Evolutionary conservation across 2,888 invertebrate species (phyloP).

Genomic region (Volucella inflata): DNA sequence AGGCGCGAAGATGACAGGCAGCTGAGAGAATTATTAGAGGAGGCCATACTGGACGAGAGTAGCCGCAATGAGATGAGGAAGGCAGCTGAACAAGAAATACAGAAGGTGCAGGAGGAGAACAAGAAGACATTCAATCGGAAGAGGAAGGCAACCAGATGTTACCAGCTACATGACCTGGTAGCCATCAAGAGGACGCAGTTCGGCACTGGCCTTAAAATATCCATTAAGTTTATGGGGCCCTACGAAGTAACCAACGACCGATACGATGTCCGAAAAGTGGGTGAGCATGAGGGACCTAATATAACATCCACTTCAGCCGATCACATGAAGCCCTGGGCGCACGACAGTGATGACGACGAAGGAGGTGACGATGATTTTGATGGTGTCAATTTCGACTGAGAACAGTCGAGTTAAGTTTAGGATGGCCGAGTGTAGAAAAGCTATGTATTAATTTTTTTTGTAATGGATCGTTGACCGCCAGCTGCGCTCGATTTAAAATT

Average conservation of each 20-base stretch:
- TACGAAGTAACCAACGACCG: background rate
- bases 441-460: too few relatives aligned
- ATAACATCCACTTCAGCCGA: background rate
- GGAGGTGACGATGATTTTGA: too few relatives aligned
- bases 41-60: background rate
- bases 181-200: background rate
- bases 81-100: background rate
- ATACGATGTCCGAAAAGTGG: conserved; percentile 13
- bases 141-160: conserved; percentile 15
- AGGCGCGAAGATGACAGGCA: background rate
- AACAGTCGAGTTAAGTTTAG: too few relatives aligned
- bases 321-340: background rate
- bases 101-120: conserved; percentile 8
- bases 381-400: too few relatives aligned
- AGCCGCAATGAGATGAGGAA: background rate
- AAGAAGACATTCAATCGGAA: conserved; percentile 25
- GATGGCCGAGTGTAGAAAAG: too few relatives aligned
- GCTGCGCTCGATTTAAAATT: too few relatives aligned
- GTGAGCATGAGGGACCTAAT: background rate
- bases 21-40: background rate
- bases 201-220: conserved; percentile 3
- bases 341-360: background rate
- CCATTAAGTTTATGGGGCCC: background rate
- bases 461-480: too few relatives aligned
- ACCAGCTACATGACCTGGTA: conserved; percentile 19